Evolutionary conservation across 2,797 vertebrate genomes (phyloP).

Genomic region (Bradypodion ventrale): DNA sequence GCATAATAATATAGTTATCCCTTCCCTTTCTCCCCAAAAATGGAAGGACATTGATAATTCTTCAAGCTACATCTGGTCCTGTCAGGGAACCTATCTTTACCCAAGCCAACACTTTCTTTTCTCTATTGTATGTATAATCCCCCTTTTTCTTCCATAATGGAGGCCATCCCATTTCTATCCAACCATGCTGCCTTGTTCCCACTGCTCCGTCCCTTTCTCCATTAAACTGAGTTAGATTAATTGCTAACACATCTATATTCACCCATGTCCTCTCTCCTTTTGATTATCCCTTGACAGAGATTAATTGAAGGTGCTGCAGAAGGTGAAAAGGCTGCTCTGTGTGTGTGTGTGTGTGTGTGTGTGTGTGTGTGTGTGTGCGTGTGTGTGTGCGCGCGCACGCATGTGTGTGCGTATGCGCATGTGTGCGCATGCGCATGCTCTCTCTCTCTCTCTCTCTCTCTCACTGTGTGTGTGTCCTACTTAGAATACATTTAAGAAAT

Average conservation of each 20-base stretch:
- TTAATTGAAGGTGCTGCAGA: conserved; percentile 79
- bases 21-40: neutral
- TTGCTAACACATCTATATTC: conserved; percentile 82
- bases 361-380: too few relatives aligned
- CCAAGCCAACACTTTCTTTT: neutral
- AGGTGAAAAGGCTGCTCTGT: conserved; percentile 43
- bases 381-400: too few relatives aligned
- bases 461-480: too few relatives aligned
- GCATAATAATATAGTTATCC: neutral
- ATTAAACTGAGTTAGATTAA: conserved; percentile 83
- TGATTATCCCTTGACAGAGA: conserved; percentile 83
- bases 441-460: too few relatives aligned
- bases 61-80: neutral
- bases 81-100: neutral
- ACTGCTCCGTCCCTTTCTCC: conserved; percentile 73
- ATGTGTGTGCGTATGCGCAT: too few relatives aligned
- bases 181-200: conserved; percentile 56
- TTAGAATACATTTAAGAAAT: neutral
- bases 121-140: conserved; percentile 10
- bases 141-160: conserved; percentile 1
- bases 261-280: conserved; percentile 78
- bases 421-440: too few relatives aligned
- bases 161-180: conserved; percentile 27
- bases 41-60: neutral
- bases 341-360: neutral